phyloP scores from a whole-genome alignment of 2,888 invertebrate species.

The Cylindroiulus punctatus region DNA sequence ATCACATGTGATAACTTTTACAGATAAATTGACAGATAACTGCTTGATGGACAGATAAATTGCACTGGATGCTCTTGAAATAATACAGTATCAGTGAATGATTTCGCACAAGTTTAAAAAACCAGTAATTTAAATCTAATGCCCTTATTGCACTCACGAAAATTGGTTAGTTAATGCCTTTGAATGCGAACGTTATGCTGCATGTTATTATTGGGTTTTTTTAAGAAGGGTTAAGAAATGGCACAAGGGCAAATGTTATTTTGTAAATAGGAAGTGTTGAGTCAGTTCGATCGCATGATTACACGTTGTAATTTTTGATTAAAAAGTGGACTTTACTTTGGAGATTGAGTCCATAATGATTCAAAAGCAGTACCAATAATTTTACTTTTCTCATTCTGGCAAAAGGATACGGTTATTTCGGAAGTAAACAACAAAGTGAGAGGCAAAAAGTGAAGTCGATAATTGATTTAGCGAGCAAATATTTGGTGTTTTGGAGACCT shows the following conservation, averaged over 20 bases:
- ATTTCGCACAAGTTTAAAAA: background rate
- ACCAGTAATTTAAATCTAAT: background rate
- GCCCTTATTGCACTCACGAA: background rate
- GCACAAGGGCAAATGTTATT: background rate
- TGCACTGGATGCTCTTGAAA: too few relatives aligned
- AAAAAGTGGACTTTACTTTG: background rate
- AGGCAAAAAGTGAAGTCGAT: background rate
- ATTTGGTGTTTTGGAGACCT: too few relatives aligned
- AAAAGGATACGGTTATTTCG: background rate
- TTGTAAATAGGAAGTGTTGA: slow-evolving; percentile 5
- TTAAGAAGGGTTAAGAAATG: background rate
- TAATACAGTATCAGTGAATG: background rate
- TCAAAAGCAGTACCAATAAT: background rate
- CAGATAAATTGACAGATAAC: background rate
- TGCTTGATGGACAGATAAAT: background rate
- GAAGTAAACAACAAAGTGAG: background rate
- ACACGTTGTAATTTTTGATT: slow-evolving; percentile 12
- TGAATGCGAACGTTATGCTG: background rate
- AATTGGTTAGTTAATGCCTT: background rate
- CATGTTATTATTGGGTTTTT: background rate
- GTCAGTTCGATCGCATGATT: background rate
- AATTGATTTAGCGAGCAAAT: too few relatives aligned
- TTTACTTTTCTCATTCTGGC: background rate
- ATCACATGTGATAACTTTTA: background rate
- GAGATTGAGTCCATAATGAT: background rate